phyloP scores from a whole-genome alignment of 2,888 invertebrate genomes.

The Lobophora halterata region DNA sequence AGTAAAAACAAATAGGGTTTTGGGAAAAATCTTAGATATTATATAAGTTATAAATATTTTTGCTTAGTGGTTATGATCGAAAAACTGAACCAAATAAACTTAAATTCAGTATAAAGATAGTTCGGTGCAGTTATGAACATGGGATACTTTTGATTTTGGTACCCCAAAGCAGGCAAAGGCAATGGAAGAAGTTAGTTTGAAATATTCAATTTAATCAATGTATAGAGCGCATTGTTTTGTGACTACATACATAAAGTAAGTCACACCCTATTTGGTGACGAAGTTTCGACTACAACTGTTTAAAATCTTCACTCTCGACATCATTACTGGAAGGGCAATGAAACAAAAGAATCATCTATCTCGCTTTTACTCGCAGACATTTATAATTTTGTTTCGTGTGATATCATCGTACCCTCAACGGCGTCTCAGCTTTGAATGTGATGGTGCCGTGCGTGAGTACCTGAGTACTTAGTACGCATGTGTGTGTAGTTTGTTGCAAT shows the following conservation, averaged over 20 bases:
- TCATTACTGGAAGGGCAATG: constrained; percentile 70
- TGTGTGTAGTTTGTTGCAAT: constrained; percentile 48
- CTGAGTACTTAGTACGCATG: constrained; percentile 38
- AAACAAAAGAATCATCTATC: constrained; percentile 68
- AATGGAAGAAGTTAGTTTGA: no score
- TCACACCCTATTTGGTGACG: constrained; percentile 30
- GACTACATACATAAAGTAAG: constrained; percentile 7
- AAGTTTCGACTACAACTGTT: constrained; percentile 71
- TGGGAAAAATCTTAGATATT: no score
- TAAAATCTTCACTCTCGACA: constrained; percentile 65
- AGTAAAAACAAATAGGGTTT: no score
- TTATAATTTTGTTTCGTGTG: constrained; percentile 57
- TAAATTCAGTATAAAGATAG: no score
- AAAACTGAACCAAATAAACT: no score
- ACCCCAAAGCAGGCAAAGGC: no score
- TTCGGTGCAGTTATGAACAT: no score
- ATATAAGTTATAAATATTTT: no score
- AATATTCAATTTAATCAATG: no score
- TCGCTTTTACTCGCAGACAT: constrained; percentile 46
- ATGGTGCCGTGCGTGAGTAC: constrained; percentile 53
- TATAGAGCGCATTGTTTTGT: constrained; percentile 1
- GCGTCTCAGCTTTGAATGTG: constrained; percentile 60
- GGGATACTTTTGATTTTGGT: no score
- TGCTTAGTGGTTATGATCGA: no score
- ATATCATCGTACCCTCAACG: constrained; percentile 68